Evolutionary conservation across 2,797 vertebrate species (phyloP).

Genomic region (Diglossa cyanea): DNA sequence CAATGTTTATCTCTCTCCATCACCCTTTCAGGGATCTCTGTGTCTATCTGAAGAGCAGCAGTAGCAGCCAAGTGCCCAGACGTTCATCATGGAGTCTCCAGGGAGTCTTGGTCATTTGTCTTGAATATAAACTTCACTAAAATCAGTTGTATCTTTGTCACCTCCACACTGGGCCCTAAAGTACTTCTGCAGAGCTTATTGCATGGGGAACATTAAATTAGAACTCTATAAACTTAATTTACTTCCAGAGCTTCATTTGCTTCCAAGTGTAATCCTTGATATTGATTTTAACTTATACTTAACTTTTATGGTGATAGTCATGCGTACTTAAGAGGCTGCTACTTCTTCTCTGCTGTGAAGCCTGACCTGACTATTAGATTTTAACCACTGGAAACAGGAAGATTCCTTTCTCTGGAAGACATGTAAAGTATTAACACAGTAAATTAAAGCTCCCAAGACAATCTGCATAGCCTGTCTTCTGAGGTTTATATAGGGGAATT

Average conservation of each 20-base stretch:
- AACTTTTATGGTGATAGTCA: slow-evolving; percentile 38
- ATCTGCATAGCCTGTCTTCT: not conserved
- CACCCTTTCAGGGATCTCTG: not conserved
- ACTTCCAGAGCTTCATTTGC: slow-evolving; percentile 51
- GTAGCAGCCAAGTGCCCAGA: not conserved
- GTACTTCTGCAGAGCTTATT: slow-evolving; percentile 10
- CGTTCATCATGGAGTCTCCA: not conserved
- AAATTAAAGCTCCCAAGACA: not conserved
- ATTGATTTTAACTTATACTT: slow-evolving; percentile 66
- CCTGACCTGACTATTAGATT: not conserved
- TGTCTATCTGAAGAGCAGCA: not conserved
- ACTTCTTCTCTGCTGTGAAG: not conserved
- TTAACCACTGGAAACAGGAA: not conserved
- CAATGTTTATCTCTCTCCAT: not conserved
- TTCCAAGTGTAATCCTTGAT: slow-evolving; percentile 43
- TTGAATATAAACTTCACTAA: slow-evolving; percentile 10
- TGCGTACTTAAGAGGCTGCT: not conserved
- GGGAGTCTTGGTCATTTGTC: not conserved
- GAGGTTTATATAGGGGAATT: not conserved
- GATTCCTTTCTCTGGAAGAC: not conserved
- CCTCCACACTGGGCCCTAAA: not conserved
- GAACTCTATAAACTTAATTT: slow-evolving; percentile 63
- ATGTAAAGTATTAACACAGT: not conserved
- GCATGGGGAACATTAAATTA: not conserved
- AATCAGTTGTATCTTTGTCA: slow-evolving; percentile 2